Conservation (phyloP, 2,888 invertebrate species). For the Cyrtodaria siliqua region DNA sequence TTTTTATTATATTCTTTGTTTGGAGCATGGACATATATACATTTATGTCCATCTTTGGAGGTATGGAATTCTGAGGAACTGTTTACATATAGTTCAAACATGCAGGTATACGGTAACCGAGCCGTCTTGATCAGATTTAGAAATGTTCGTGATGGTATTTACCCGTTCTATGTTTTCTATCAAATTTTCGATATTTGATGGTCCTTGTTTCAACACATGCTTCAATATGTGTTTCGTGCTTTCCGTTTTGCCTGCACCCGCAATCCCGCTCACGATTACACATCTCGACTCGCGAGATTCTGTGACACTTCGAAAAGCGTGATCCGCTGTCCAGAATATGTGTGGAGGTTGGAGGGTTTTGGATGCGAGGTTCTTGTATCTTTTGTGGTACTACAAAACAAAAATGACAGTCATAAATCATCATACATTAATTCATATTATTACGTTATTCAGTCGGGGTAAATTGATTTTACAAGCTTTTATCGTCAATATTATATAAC, state of each 20-base stretch:
- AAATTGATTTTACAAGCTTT: no score
- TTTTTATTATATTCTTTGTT: no score
- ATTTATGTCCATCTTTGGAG: no score
- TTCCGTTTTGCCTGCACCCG: constrained; percentile 81
- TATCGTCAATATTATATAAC: no score
- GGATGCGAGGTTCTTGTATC: constrained; percentile 2
- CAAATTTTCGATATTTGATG: constrained; percentile 55
- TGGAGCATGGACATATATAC: no score
- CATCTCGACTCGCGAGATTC: constrained; percentile 62
- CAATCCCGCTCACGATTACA: constrained; percentile 78
- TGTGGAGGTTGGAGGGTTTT: constrained; percentile 14
- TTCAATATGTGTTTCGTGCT: constrained; percentile 76
- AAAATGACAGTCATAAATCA: no score
- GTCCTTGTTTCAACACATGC: constrained; percentile 71
- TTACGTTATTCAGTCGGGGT: no score
- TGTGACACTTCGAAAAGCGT: constrained; percentile 14
- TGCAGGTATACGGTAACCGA: no score
- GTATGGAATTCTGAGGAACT: no score
- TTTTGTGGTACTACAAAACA: constrained; percentile 4
- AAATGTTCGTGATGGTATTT: not conserved
- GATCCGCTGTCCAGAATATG: constrained; percentile 20
- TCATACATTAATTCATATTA: no score
- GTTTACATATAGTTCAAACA: no score
- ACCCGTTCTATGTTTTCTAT: constrained; percentile 74
- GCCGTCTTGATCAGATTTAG: no score